Evolutionary conservation across 2,113 vertebrate species (phyloP).

Genomic region (Pundamilia nyererei): DNA sequence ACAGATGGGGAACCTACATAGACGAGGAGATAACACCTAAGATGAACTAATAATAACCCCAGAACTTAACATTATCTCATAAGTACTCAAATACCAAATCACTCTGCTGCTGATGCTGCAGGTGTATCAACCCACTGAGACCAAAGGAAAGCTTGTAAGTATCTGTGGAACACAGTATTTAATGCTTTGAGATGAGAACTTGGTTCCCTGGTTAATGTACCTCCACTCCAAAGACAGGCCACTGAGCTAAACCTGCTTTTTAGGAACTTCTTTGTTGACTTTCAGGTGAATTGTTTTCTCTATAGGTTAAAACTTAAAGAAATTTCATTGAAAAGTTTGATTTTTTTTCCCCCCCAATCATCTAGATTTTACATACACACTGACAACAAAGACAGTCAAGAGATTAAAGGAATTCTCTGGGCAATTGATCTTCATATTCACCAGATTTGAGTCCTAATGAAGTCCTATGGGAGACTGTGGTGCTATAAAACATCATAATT

Average conservation of each 20-base stretch:
- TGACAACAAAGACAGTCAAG: not conserved
- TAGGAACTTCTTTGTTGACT: fast-evolving
- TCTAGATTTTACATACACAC: not conserved
- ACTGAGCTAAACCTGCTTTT: not conserved
- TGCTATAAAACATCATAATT: not conserved
- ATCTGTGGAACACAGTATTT: not conserved
- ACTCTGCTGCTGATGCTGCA: not conserved
- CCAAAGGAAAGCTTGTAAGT: not conserved
- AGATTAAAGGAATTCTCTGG: not conserved
- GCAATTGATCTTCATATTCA: not conserved
- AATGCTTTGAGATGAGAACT: not conserved
- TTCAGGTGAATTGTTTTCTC: not conserved
- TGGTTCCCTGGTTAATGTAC: not conserved
- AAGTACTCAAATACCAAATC: not conserved
- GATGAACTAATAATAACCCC: not conserved
- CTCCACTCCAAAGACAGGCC: not conserved
- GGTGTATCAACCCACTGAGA: not conserved
- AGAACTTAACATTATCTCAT: not conserved
- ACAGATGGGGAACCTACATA: not conserved
- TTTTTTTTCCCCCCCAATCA: fast-evolving
- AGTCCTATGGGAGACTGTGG: not conserved
- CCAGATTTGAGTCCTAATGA: not conserved
- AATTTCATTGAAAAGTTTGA: not conserved
- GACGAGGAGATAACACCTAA: not conserved
- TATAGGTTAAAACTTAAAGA: not conserved